Percentiles rank a stretch among this genome's conserved stretches.
These are phyloP conservation scores for Apodemia hepburni DNA, from an alignment of 2,888 invertebrate species.

Conservation along the genomic window DNA sequence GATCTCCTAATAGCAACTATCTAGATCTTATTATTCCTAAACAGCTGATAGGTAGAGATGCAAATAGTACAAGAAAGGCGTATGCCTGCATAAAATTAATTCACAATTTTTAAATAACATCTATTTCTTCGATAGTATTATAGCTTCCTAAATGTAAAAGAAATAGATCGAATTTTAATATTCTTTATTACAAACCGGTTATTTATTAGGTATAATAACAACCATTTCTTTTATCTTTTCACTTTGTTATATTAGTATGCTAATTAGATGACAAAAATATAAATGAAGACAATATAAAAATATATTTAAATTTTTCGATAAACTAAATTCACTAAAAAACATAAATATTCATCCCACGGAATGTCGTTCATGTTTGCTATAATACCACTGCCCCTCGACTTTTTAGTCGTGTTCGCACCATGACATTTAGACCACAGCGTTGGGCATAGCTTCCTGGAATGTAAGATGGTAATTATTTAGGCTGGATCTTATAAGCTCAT, in stretches of 20 bases:
- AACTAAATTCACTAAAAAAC: neutral
- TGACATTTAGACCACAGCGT: neutral
- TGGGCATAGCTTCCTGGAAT: neutral
- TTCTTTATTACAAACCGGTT: neutral
- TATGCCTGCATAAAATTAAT: no score
- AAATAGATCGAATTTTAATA: neutral
- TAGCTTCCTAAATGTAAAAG: neutral
- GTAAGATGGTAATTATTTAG: no score
- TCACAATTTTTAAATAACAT: no score
- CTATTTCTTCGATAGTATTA: neutral
- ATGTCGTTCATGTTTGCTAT: neutral
- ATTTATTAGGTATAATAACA: neutral
- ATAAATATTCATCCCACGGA: neutral
- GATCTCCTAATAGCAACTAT: no score
- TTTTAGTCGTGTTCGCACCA: neutral
- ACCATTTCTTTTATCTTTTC: neutral
- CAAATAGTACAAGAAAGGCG: no score
- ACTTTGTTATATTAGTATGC: neutral
- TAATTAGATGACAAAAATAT: neutral
- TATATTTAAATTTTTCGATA: neutral
- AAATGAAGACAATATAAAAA: neutral
- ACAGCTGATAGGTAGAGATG: no score
- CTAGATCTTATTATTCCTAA: no score
- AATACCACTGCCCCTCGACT: neutral
- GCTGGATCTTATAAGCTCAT: constrained; percentile 50